Percentiles rank a stretch among this genome's conserved stretches.
Conservation (phyloP, 2,113 vertebrate genomes). For the Motacilla tschutschensis region DNA sequence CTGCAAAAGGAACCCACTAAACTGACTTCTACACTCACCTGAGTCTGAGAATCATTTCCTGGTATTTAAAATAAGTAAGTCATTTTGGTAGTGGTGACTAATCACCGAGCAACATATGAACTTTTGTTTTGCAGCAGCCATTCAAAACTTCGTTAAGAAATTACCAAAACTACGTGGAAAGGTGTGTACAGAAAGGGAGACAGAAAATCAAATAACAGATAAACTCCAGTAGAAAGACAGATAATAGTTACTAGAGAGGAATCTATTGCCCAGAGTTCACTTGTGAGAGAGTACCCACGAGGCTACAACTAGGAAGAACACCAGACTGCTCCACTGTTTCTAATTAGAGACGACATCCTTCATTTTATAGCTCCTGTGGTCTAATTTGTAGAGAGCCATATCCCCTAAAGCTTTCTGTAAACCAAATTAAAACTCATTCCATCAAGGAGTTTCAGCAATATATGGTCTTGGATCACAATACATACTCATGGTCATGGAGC, state of each 20-base stretch:
- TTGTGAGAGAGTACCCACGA: conserved; percentile 9
- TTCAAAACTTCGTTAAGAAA: not conserved
- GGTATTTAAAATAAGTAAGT: not conserved
- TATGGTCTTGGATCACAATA: conserved; percentile 27
- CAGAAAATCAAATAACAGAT: not conserved
- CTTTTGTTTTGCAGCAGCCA: not conserved
- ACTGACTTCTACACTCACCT: not conserved
- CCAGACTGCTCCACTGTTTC: conserved; percentile 52
- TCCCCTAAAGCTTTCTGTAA: conserved; percentile 64
- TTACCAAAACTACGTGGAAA: not conserved
- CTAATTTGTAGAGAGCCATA: conserved; percentile 54
- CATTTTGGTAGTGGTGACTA: not conserved
- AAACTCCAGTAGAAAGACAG: not conserved
- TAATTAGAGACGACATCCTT: conserved; percentile 66
- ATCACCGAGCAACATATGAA: fast-evolving
- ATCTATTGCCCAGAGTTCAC: conserved; percentile 7
- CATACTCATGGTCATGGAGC: not conserved
- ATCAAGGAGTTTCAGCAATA: conserved; percentile 54
- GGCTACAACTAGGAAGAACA: conserved; percentile 33
- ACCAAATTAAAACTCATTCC: conserved; percentile 66
- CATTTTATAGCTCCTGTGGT: conserved; percentile 63
- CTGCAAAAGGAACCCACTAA: not conserved
- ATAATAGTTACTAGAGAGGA: not conserved
- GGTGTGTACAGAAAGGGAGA: not conserved
- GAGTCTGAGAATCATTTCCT: not conserved